phyloP scores from a whole-genome alignment of 2,113 vertebrate genomes.

The Dicaeum eximium region DNA sequence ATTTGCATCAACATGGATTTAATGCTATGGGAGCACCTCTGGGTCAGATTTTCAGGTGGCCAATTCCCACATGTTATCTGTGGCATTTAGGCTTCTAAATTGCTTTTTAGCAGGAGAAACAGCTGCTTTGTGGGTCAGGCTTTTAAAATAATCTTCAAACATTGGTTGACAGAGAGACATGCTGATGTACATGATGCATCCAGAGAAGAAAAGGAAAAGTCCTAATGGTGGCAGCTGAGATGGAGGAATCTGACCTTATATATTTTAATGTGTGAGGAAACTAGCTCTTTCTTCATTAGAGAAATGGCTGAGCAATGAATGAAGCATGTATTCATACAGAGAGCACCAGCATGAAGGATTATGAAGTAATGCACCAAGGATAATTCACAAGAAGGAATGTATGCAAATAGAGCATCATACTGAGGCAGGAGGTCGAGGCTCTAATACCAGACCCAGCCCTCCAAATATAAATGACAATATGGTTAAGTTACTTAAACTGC shows the following conservation, averaged over 20 bases:
- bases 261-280: not conserved
- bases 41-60: not conserved
- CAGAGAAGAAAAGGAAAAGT: not conserved
- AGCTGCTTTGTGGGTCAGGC: not conserved
- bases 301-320: not conserved
- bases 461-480: not conserved
- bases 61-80: not conserved
- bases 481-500: not conserved
- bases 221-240: not conserved
- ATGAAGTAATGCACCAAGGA: not conserved
- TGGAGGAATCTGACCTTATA: not conserved
- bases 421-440: not conserved
- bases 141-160: not conserved
- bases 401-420: not conserved
- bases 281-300: not conserved
- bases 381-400: not conserved
- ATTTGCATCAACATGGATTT: not conserved
- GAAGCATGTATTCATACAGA: not conserved
- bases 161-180: accelerated
- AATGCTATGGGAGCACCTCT: not conserved
- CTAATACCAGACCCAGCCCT: not conserved
- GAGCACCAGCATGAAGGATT: not conserved
- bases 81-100: not conserved
- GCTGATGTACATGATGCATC: not conserved
- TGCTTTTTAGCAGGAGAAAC: not conserved